These are phyloP conservation scores for Cottoperca gobio DNA, from an alignment of 2,797 vertebrate species.

Conservation along the genomic window DNA sequence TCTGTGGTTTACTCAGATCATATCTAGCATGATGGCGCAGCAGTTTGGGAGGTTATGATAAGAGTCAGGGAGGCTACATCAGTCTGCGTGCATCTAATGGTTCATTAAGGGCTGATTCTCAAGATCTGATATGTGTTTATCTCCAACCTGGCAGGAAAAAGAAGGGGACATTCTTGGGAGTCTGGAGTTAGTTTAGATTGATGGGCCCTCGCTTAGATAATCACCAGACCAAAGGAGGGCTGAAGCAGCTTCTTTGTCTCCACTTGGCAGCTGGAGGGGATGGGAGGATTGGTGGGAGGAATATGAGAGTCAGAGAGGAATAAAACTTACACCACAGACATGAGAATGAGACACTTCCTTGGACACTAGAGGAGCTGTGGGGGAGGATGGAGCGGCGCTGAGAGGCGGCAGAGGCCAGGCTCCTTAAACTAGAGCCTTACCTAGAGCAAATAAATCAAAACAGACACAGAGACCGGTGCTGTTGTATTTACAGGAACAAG, in stretches of 20 bases:
- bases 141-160: conserved; percentile 63
- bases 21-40: conserved; percentile 40
- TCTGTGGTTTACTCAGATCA: conserved; percentile 38
- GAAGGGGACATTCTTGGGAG: conserved; percentile 75
- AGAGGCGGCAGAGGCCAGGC: conserved; percentile 48
- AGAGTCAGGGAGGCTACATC: conserved; percentile 39
- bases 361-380: conserved; percentile 56
- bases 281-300: conserved; percentile 74
- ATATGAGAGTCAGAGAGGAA: conserved; percentile 76
- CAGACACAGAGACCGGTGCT: conserved; percentile 34
- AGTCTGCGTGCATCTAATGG: conserved; percentile 53
- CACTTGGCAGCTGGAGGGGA: conserved; percentile 72
- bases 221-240: conserved; percentile 75
- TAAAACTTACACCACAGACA: conserved; percentile 78
- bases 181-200: conserved; percentile 78
- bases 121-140: conserved; percentile 74
- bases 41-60: conserved; percentile 46
- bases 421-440: conserved; percentile 46
- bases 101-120: conserved; percentile 68
- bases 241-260: conserved; percentile 81
- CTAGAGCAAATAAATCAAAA: conserved; percentile 67
- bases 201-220: conserved; percentile 76
- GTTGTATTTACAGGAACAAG: conserved; percentile 48
- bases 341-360: conserved; percentile 77
- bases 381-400: conserved; percentile 51